Evolutionary conservation across 1,140 invertebrate species (phyloP).

Genomic region (Hyposmocoma kahamanoa): DNA sequence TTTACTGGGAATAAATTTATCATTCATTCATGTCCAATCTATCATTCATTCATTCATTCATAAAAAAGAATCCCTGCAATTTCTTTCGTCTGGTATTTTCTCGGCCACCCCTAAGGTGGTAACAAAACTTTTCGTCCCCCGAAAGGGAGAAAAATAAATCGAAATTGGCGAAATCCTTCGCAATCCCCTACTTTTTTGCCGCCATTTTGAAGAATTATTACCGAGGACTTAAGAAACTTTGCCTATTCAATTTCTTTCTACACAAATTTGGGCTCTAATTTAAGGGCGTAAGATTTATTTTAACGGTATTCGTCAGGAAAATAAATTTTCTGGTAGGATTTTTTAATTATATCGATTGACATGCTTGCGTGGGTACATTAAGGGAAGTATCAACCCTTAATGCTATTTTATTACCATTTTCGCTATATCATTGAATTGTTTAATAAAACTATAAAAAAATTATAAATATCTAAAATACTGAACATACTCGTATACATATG

Average conservation of each 20-base stretch:
- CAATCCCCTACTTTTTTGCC: constrained; percentile 61
- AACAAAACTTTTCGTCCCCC: constrained; percentile 40
- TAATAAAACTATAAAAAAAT: too few relatives aligned
- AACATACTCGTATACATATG: too few relatives aligned
- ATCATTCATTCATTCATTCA: neutral
- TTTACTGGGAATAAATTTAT: too few relatives aligned
- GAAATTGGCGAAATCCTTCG: constrained; percentile 65
- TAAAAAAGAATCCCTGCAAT: neutral
- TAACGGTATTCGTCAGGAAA: neutral
- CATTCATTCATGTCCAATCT: too few relatives aligned
- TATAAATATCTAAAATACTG: too few relatives aligned
- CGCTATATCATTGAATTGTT: too few relatives aligned
- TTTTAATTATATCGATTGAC: too few relatives aligned
- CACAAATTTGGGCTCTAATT: constrained; percentile 20
- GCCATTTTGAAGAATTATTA: constrained; percentile 60
- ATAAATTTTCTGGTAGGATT: neutral
- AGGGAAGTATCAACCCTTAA: too few relatives aligned
- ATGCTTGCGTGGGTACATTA: too few relatives aligned
- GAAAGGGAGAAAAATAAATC: constrained; percentile 64
- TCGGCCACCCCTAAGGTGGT: constrained; percentile 28
- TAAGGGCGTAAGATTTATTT: neutral
- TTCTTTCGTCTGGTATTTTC: constrained; percentile 17
- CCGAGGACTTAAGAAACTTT: constrained; percentile 41
- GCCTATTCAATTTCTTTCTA: constrained; percentile 9
- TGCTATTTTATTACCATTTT: too few relatives aligned